Conservation (phyloP, 23 tunicate genomes). For the Clavelina lepadiformis region DNA sequence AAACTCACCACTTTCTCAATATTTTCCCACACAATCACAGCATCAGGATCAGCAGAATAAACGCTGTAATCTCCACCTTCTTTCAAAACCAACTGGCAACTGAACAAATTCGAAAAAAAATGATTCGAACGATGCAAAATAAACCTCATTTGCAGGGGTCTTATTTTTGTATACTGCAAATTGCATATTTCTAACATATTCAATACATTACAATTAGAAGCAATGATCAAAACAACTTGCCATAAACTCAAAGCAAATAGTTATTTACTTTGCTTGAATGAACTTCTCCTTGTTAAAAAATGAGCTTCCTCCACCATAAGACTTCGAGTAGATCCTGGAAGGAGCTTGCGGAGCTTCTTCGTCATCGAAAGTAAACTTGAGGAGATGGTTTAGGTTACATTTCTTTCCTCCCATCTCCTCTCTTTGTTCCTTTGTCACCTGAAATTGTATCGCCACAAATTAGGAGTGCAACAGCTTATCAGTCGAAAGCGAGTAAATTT, state of each 20-base stretch:
- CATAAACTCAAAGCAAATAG: not conserved
- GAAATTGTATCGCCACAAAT: not conserved
- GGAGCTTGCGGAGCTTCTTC: not conserved
- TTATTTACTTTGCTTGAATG: conserved; percentile 72
- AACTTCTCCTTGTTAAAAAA: conserved; percentile 60
- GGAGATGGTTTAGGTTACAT: conserved; percentile 62
- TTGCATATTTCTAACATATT: too few species aligned
- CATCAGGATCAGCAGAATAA: conserved; percentile 41
- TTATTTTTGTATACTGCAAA: too few species aligned
- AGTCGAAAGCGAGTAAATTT: too few species aligned
- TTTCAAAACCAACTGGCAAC: conserved; percentile 52
- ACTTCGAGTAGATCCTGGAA: not conserved
- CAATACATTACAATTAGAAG: too few species aligned
- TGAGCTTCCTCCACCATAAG: not conserved
- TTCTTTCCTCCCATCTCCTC: conserved; percentile 51
- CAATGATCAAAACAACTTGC: not conserved
- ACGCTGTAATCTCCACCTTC: conserved; percentile 48
- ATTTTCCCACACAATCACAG: conserved; percentile 49
- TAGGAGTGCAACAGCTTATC: not conserved
- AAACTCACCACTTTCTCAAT: conserved; percentile 71
- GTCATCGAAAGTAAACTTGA: conserved; percentile 62
- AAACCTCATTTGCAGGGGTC: too few species aligned
- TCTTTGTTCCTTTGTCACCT: conserved; percentile 36
- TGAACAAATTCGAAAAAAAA: conserved; percentile 10
- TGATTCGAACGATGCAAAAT: not conserved